A percentile compares a stretch with the other conserved stretches of the same genome.
Conservation (phyloP, 2,797 vertebrate species). For the Intellagama lesueurii region DNA sequence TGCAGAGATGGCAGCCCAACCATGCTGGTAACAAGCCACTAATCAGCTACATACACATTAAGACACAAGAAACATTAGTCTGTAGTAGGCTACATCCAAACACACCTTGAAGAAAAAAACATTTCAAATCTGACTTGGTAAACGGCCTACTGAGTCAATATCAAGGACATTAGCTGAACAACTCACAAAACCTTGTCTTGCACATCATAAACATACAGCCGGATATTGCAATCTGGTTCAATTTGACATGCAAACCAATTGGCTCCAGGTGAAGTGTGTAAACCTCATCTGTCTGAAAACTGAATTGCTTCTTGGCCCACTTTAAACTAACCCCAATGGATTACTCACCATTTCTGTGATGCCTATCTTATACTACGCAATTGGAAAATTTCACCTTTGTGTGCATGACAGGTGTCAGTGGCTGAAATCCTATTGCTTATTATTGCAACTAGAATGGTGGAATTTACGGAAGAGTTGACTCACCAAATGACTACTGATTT, state of each 20-base stretch:
- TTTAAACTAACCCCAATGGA: neutral
- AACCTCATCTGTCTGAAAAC: no score
- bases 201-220: neutral
- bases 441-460: no score
- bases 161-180: neutral
- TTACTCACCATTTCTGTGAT: neutral
- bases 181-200: neutral
- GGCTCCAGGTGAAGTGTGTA: no score
- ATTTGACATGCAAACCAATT: neutral
- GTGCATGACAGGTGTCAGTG: neutral
- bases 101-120: neutral
- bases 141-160: neutral
- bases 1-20: no score
- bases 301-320: neutral
- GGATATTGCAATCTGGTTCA: neutral
- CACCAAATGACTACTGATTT: no score
- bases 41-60: no score
- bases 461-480: no score
- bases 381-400: neutral
- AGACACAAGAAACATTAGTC: neutral
- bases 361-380: neutral
- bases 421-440: no score
- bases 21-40: neutral
- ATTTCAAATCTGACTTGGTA: neutral
- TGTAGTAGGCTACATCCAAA: neutral